phyloP scores from a whole-genome alignment of 2,888 invertebrate species.

The Sthenelais limicola region DNA sequence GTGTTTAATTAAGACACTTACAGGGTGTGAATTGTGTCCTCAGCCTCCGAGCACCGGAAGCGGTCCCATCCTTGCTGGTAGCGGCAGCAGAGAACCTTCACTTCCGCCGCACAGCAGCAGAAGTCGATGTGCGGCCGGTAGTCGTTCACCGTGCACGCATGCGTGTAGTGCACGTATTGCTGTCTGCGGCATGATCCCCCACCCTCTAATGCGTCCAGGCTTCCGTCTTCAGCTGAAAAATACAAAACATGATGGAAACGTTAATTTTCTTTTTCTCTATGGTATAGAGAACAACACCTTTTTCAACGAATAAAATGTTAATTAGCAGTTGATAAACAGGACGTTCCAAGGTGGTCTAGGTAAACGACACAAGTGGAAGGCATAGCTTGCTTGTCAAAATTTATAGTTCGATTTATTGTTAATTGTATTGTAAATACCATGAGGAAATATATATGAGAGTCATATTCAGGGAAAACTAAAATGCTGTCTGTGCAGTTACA shows the following conservation, averaged over 20 bases:
- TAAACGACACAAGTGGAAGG: too few species aligned
- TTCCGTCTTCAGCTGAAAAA: conserved; percentile 38
- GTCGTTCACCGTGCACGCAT: conserved; percentile 50
- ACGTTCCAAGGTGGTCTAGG: too few species aligned
- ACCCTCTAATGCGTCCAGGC: conserved; percentile 5
- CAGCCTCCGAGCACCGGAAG: conserved; percentile 50
- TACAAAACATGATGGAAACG: conserved; percentile 5
- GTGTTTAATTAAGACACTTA: conserved; percentile 1
- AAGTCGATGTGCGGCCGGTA: conserved; percentile 51
- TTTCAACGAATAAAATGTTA: too few species aligned
- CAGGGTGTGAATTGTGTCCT: conserved; percentile 46
- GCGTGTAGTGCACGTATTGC: conserved; percentile 52
- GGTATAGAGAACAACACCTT: too few species aligned
- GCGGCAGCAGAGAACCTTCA: conserved; percentile 50
- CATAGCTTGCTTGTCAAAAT: too few species aligned
- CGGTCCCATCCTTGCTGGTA: conserved; percentile 51
- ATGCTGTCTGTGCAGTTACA: too few species aligned
- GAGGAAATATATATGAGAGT: too few species aligned
- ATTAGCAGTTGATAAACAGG: too few species aligned
- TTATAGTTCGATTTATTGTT: too few species aligned
- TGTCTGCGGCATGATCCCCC: conserved; percentile 30
- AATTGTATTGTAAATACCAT: too few species aligned
- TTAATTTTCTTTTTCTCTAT: too few species aligned
- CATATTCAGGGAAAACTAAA: too few species aligned
- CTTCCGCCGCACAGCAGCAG: conserved; percentile 50